Base-by-base conservation (phyloP, 2,113 vertebrate species). In the Mustela nigripes region DNA sequence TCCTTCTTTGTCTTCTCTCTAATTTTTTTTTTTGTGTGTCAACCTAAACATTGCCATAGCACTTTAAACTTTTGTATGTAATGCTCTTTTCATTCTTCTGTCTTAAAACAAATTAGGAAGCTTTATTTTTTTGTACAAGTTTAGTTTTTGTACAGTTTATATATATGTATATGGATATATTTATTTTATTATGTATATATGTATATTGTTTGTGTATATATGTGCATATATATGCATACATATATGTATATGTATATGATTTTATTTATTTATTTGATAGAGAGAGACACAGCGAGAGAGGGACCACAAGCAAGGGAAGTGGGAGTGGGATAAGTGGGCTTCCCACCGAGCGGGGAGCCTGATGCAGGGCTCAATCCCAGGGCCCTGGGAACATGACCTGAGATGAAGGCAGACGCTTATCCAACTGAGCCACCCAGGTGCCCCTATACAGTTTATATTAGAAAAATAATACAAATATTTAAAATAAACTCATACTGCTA, bases 401-500 rank as follows among this genome's bases (percentile, higher is more conserved):
- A 62, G 60, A 24, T 0, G 0, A 62, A 62, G 60, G 60, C 24
- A 62, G 60, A 11, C 2, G 1, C 60, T 26, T 62, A 26, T 26
- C 16, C 0, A 10, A 62, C 10, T 26, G 10, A 62, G 60, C 10
- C 60, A 62, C 60, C 24, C 60, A 62, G 60, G 60, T 24, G 9
- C 60, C 60, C 24, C 60, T 78, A 73, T 58, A 73, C 16, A 81
- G 58, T 69, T 95, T 91, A n/a, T 73, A 58, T 74, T 67, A 78
- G 60, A 79, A 91, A 94, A 89, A 83, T 67, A 97, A 67, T 91
- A 82, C 15, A 62, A 63, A 60, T 15, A 83, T 85, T 81, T 74
- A 80, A 94, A 79, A 79, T 89, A 76, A 94, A 60, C 74, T 92
- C 42, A 84, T 84, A 84, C 42, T 60, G 50, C 26, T 69, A 78